Percentiles rank a stretch among this genome's conserved stretches.
Conservation (phyloP, 2,797 vertebrate genomes). For the Gobionotothen gibberifrons region DNA sequence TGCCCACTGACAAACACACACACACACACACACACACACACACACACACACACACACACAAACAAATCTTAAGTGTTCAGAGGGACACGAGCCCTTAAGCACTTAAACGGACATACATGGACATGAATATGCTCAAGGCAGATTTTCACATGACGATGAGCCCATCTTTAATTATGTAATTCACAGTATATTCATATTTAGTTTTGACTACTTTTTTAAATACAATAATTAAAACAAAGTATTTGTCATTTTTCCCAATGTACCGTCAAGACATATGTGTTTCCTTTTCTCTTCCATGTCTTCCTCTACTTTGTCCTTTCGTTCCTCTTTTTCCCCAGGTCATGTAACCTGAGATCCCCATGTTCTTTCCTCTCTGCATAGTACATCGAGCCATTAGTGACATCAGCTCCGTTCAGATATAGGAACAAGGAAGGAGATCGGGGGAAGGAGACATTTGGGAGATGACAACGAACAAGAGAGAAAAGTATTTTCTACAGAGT, state of each 20-base stretch:
- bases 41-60: constrained; percentile 42
- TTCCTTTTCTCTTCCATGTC: constrained; percentile 8
- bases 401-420: constrained; percentile 89
- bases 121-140: background rate
- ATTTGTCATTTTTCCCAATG: background rate
- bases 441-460: constrained; percentile 49
- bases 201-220: constrained; percentile 16
- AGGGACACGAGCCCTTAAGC: constrained; percentile 34
- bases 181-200: constrained; percentile 9
- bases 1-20: constrained; percentile 71
- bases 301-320: constrained; percentile 9
- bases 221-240: background rate
- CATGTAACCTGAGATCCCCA: constrained; percentile 87
- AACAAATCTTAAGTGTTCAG: constrained; percentile 6
- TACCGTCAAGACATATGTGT: background rate
- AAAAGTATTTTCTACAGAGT: constrained; percentile 42
- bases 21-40: constrained; percentile 24
- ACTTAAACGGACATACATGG: constrained; percentile 17
- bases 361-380: constrained; percentile 83
- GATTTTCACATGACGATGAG: constrained; percentile 20
- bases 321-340: constrained; percentile 72
- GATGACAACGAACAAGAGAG: constrained; percentile 38
- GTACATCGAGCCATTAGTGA: constrained; percentile 90
- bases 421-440: constrained; percentile 36
- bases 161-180: constrained; percentile 3